Evolutionary conservation across 2,113 vertebrate species (phyloP), one percentile per base, ranked within the genome.

Genomic region (Mastomys coucha): DNA sequence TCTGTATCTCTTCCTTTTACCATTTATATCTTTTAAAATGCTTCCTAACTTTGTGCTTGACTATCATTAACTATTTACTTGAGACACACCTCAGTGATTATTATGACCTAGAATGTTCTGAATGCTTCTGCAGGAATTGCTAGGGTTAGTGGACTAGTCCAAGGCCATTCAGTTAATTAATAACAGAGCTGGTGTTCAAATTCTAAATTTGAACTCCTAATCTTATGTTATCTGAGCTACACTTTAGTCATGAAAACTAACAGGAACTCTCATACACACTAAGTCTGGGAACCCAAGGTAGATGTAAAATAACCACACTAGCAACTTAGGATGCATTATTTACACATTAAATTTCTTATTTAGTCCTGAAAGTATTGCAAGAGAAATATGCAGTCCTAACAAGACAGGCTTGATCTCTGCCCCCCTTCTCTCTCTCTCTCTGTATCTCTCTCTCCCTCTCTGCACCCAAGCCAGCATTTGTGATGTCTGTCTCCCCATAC

Each of bases 111-210:
- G n/a, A 85, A 92, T 81, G 81, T 90, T 95, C 88, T 87, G 67
- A 70, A 88, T 26, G 94, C 22, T 69, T 95, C 72, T 93, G 84
- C 63, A 95, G 87, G 85, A 97, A 97, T 90, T 94, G 31, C 70
- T 93, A 36, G 65, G 76, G 93, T 97, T 93, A 95, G 39, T 73
- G 75, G 69, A 97, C 80, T 95, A 95, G 73, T 81, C 65, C 65
- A 92, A 97, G 92, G 95, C 93, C 76, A 86, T 91, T 24, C 72
- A 31, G 95, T 97, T 97, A 97, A 96, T 96, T 97, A 97, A 94
- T 97, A 96, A 97, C 85, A 88, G 56, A 87, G 31, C 72, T 82
- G 58, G 39, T 92, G 88, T 95, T 97, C 88, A 93, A 88, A 90
- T n/a, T 56, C 84, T 96, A 91, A 92, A 82, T 97, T 93, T 96